Evolutionary conservation across 1,140 invertebrate genomes (phyloP).

Genomic region (Harlomillsia oculata): DNA sequence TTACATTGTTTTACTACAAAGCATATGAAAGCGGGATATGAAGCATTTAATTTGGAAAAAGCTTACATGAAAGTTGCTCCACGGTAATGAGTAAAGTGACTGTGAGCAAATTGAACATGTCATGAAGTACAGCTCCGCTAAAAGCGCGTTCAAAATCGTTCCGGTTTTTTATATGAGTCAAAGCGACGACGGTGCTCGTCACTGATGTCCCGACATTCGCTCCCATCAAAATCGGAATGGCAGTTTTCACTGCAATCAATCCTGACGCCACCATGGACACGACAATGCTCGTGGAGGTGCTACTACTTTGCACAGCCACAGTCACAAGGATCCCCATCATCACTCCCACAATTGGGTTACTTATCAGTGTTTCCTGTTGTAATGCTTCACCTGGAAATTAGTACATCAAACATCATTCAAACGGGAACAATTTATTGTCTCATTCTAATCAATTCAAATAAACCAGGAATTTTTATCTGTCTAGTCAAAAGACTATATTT

Average conservation of each 20-base stretch:
- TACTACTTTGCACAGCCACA: slow-evolving; percentile 52
- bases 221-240: slow-evolving; percentile 51
- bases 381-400: slow-evolving; percentile 42
- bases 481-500: no score
- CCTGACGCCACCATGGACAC: slow-evolving; percentile 52
- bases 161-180: slow-evolving; percentile 43
- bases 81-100: slow-evolving; percentile 42
- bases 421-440: neutral
- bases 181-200: slow-evolving; percentile 51
- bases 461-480: no score
- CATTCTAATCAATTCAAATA: no score
- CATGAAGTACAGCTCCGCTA: slow-evolving; percentile 51
- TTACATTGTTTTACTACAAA: no score
- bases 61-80: slow-evolving; percentile 38
- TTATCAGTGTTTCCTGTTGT: slow-evolving; percentile 44
- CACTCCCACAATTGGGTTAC: slow-evolving; percentile 46
- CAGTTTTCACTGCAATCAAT: slow-evolving; percentile 44
- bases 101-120: slow-evolving; percentile 47
- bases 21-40: no score
- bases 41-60: neutral
- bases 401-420: neutral
- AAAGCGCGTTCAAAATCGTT: slow-evolving; percentile 48
- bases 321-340: slow-evolving; percentile 54
- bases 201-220: slow-evolving; percentile 54
- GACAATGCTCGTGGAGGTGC: slow-evolving; percentile 53